Conservation (phyloP, 2,888 invertebrate species). For the Eupithecia subumbrata region DNA sequence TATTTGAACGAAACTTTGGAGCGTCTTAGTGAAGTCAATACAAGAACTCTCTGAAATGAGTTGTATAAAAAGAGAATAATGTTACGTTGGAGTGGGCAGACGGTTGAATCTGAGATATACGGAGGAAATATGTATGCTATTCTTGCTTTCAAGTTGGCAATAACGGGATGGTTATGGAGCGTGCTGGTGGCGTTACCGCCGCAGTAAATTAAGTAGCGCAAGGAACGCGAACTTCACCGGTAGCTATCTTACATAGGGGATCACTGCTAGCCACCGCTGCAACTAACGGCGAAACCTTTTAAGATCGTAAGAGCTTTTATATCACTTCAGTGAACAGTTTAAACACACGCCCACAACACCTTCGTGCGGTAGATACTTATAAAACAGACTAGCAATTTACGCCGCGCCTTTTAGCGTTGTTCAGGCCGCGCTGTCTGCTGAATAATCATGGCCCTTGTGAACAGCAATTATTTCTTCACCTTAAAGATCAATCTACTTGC, state of each 20-base stretch:
- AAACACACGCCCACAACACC: slow-evolving; percentile 46
- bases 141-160: slow-evolving; percentile 82
- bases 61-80: slow-evolving; percentile 66
- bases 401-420: slow-evolving; percentile 31
- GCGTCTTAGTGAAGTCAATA: slow-evolving; percentile 45
- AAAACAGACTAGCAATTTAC: slow-evolving; percentile 36
- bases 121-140: slow-evolving; percentile 78
- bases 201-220: slow-evolving; percentile 78
- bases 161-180: slow-evolving; percentile 80
- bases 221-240: slow-evolving; percentile 65
- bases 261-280: slow-evolving; percentile 63
- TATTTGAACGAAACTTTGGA: slow-evolving; percentile 45
- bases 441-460: slow-evolving; percentile 21
- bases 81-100: slow-evolving; percentile 69
- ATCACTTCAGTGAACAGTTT: slow-evolving; percentile 54
- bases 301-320: slow-evolving; percentile 58
- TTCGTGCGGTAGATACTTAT: slow-evolving; percentile 32
- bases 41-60: slow-evolving; percentile 52
- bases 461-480: slow-evolving; percentile 10
- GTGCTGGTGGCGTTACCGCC: slow-evolving; percentile 80
- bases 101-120: slow-evolving; percentile 76
- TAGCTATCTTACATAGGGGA: slow-evolving; percentile 65
- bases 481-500: slow-evolving; percentile 13
- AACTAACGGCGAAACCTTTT: slow-evolving; percentile 57
- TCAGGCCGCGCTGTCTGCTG: slow-evolving; percentile 18